Base-by-base conservation (phyloP, 2,797 vertebrate genomes). In the Hipposideros larvatus region DNA sequence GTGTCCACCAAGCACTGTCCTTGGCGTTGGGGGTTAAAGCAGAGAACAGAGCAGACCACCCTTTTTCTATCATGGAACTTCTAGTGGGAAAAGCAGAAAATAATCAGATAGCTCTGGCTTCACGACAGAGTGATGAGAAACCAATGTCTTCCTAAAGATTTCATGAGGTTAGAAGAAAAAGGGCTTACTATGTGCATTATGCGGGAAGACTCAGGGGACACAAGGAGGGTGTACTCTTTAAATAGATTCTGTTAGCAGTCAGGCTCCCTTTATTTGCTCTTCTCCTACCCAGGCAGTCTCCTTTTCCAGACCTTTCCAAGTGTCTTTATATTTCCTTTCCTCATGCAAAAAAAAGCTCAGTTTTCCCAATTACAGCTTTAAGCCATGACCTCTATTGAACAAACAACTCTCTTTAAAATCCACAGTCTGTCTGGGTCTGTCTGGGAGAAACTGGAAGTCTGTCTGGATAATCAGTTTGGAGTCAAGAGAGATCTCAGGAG, bases 371-470 rank as follows among this genome's bases (percentile, higher is more conserved):
- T 34, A 75, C 7, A 87, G 53, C 73, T 74, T 80, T 41, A 92
- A 82, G 55, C 8, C 31, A 61, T 48, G 21, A 6, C 57, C 63
- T 88, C 83, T 53, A 48, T 79, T 55, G 46, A 92, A 83, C 68
- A 89, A 93, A 84, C 26, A 41, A 61, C 26, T 66, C n/a, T 43
- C 43, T 94, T 95, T 85, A 57, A 77, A 93, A 94, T 83, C 5
- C 77, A 71, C 4, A 59, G 15, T 78, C 37, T 37, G 37, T 37
- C 37, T 37, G 37, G 37, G 37, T 37, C 37, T 37, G 37, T 37
- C 37, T 37, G 37, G 37, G 37, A 70, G 83, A 91, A 88, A 82
- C 8, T 55, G 19, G 65, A 92, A 89, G 31, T 26, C 19, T 21
- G 37, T 86, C 11, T 51, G 31, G 16, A 11, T 92, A 46, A 78